Evolutionary conservation across 1,140 invertebrate genomes (phyloP).

Genomic region (Stegodyphus dumicola): DNA sequence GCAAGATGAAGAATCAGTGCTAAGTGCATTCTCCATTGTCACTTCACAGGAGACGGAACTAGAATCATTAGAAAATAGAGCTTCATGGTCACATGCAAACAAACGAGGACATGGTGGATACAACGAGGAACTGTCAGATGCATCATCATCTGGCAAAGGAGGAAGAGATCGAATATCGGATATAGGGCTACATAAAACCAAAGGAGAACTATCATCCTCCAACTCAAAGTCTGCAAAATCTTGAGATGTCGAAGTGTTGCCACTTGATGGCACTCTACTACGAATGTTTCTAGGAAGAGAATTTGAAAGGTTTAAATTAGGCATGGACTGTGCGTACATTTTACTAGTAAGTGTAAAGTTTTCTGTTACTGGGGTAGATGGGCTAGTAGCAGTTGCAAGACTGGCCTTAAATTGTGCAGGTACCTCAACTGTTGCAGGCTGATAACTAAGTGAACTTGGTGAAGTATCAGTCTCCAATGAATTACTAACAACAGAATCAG

Average conservation of each 20-base stretch:
- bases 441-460: constrained; percentile 58
- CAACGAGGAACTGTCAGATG: constrained; percentile 26
- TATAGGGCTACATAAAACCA: constrained; percentile 51
- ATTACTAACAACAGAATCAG: constrained; percentile 25
- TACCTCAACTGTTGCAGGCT: constrained; percentile 55
- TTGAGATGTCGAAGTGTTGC: constrained; percentile 63
- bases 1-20: constrained; percentile 42
- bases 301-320: constrained; percentile 58
- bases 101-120: constrained; percentile 28
- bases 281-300: constrained; percentile 2
- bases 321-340: constrained; percentile 61
- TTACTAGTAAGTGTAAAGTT: constrained; percentile 38
- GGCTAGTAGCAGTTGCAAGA: constrained; percentile 57
- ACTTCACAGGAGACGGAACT: constrained; percentile 16
- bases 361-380: constrained; percentile 52
- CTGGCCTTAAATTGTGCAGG: constrained; percentile 62
- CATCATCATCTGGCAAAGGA: constrained; percentile 30
- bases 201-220: constrained; percentile 56
- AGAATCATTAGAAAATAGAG: constrained; percentile 29
- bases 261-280: constrained; percentile 53
- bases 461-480: constrained; percentile 29
- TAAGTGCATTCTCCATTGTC: background rate
- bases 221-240: constrained; percentile 64
- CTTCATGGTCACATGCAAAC: constrained; percentile 12
- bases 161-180: constrained; percentile 21